Base-by-base conservation (phyloP, 2,797 vertebrate species). In the Salarias fasciatus region DNA sequence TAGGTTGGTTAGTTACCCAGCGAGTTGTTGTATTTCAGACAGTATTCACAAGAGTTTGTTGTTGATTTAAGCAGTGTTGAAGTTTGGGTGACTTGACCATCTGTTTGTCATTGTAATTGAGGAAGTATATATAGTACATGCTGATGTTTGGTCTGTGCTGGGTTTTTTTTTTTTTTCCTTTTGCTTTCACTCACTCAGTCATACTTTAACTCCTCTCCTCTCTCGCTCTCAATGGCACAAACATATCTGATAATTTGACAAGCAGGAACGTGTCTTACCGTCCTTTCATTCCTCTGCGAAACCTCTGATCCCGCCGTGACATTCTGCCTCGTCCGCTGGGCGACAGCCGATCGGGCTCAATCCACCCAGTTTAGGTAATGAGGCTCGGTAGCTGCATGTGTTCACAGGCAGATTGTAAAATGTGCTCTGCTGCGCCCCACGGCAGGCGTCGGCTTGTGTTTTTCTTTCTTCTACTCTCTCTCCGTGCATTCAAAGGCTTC, bases 241-340 rank as follows among this genome's bases (percentile, higher is more conserved):
- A 62, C 3, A 31, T 46, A 33, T 51, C 8, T 51, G 24, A 24
- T 3, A 2, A 24, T 24, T 24, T 24, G 2, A 43, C 8, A 11
- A 38, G 60, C 29, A 7, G 41, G 35, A 33, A 30, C 5, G 1
- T 9, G 31, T 48, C 90, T 86, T 91, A 94, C 93, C 91, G 86
- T 86, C 87, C 91, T 24, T 91, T 93, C 37, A 80, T 83, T 72
- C 88, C 90, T 67, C 86, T 89, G 41, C 87, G 80, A 86, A 91
- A 93, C 52, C 91, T 87, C 85, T 92, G 91, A 76, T 94, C 93
- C 68, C 90, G 84, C 36, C 90, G 83, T 73, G 93, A 93, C 92
- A 93, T 93, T 57, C 43, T 81, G 68, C 15, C 31, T 42, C 5
- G 28, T 56, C 65, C 31, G 64, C 37, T 70, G 49, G 36, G 48